A percentile compares a stretch with the other conserved stretches of the same genome.
These are phyloP conservation scores for Capitulum mitella DNA, from an alignment of 2,888 invertebrate species.

Conservation along the genomic window DNA sequence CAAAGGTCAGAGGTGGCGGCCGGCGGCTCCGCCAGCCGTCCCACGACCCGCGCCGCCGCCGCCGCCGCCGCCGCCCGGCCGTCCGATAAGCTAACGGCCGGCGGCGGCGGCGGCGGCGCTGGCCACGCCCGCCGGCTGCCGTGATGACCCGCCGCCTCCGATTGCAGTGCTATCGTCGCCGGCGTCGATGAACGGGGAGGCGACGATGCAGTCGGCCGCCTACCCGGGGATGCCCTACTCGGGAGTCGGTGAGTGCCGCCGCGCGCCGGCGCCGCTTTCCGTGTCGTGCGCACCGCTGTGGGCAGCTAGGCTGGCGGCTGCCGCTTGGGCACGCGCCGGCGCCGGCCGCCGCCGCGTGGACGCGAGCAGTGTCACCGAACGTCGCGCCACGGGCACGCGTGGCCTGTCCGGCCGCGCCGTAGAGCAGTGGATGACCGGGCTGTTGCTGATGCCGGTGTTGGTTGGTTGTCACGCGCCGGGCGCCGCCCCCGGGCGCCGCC, in stretches of 20 bases:
- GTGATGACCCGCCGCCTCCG: too few species aligned
- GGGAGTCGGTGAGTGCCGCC: constrained; percentile 35
- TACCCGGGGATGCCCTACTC: constrained; percentile 36
- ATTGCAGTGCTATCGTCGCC: constrained; percentile 22
- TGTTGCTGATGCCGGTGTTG: too few species aligned
- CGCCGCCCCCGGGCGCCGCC: too few species aligned
- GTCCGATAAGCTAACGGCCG: neutral
- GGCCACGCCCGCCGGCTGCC: neutral
- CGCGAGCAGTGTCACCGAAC: neutral
- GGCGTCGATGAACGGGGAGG: constrained; percentile 59
- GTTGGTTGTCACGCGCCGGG: too few species aligned
- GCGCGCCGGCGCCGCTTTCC: neutral
- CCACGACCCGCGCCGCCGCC: neutral
- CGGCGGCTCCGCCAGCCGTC: neutral
- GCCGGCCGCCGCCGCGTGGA: neutral
- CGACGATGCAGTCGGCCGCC: constrained; percentile 58
- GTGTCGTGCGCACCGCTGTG: too few species aligned
- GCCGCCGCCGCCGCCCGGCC: neutral
- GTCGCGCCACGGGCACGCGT: neutral
- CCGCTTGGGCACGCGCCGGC: neutral
- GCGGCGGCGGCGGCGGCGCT: neutral
- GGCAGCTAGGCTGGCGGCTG: too few species aligned
- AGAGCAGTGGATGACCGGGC: neutral
- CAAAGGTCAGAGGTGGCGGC: constrained; percentile 8
- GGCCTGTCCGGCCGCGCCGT: neutral